Evolutionary conservation across 1,140 invertebrate species (phyloP).

Genomic region (Euglossa dilemma): DNA sequence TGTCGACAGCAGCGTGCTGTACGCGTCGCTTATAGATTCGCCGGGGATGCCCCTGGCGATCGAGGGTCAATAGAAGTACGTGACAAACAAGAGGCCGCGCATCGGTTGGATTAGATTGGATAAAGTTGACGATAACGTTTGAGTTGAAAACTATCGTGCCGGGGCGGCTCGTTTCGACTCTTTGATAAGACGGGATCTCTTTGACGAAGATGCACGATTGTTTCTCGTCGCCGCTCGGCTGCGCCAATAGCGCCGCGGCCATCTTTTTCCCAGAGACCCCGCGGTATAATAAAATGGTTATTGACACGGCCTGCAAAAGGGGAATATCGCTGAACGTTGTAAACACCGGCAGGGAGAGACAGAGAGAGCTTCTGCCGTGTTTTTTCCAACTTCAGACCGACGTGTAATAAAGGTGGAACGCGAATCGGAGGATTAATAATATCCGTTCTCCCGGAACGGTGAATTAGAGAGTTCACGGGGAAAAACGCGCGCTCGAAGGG

Average conservation of each 20-base stretch:
- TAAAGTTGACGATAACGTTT: slow-evolving; percentile 36
- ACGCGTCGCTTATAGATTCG: slow-evolving; percentile 24
- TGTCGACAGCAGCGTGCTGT: background rate
- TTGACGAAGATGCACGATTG: slow-evolving; percentile 14
- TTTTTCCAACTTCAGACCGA: background rate
- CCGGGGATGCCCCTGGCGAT: slow-evolving; percentile 3
- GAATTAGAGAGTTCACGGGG: background rate
- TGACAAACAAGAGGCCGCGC: slow-evolving; percentile 16
- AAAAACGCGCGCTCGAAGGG: too few relatives aligned
- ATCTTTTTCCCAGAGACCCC: background rate
- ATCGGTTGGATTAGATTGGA: slow-evolving; percentile 17
- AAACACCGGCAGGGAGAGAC: background rate
- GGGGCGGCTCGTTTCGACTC: slow-evolving; percentile 10
- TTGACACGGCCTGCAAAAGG: background rate
- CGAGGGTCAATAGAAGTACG: slow-evolving; percentile 32
- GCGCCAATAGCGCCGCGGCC: background rate
- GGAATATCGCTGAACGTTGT: background rate
- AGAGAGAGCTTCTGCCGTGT: background rate
- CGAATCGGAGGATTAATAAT: background rate
- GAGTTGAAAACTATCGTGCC: slow-evolving; percentile 21
- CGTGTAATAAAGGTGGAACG: background rate
- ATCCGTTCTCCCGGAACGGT: background rate
- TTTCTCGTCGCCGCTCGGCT: background rate
- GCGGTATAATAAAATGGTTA: background rate
- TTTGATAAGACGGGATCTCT: slow-evolving; percentile 34